Conservation (phyloP, 2,888 invertebrate genomes). For the Melinaea menophilus region DNA sequence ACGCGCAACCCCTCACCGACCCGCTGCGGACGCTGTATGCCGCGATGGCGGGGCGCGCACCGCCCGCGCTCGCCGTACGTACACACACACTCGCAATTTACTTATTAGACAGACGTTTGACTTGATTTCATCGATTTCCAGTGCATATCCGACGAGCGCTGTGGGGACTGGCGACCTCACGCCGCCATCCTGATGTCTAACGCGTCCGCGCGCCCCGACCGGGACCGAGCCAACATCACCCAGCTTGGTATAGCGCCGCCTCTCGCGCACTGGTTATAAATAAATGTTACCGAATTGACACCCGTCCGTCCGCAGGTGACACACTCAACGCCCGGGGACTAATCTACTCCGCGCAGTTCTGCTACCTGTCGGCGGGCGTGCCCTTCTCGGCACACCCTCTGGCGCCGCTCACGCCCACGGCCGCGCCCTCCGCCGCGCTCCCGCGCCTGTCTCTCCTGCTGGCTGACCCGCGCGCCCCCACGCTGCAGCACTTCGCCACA, state of each 20-base stretch:
- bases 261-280: neutral
- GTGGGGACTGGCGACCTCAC: slow-evolving; percentile 98
- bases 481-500: slow-evolving; percentile 83
- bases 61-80: slow-evolving; percentile 64
- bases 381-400: slow-evolving; percentile 72
- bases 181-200: slow-evolving; percentile 96
- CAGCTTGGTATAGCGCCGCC: slow-evolving; percentile 75
- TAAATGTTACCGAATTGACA: neutral
- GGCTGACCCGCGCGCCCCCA: slow-evolving; percentile 80
- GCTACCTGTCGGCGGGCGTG: slow-evolving; percentile 92
- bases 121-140: slow-evolving; percentile 42
- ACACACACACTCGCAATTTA: slow-evolving; percentile 3
- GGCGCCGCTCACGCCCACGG: slow-evolving; percentile 40
- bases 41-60: slow-evolving; percentile 89
- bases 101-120: neutral
- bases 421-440: slow-evolving; percentile 50
- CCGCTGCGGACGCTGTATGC: slow-evolving; percentile 97
- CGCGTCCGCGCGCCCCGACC: slow-evolving; percentile 84
- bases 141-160: slow-evolving; percentile 84
- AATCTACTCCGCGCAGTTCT: slow-evolving; percentile 95
- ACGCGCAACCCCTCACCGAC: slow-evolving; percentile 88
- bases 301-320: slow-evolving; percentile 73
- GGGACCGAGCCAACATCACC: slow-evolving; percentile 86
- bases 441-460: slow-evolving; percentile 89
- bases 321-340: slow-evolving; percentile 86